phyloP scores from a whole-genome alignment of 2,797 vertebrate genomes.

The Gymnoscopelus braueri region DNA sequence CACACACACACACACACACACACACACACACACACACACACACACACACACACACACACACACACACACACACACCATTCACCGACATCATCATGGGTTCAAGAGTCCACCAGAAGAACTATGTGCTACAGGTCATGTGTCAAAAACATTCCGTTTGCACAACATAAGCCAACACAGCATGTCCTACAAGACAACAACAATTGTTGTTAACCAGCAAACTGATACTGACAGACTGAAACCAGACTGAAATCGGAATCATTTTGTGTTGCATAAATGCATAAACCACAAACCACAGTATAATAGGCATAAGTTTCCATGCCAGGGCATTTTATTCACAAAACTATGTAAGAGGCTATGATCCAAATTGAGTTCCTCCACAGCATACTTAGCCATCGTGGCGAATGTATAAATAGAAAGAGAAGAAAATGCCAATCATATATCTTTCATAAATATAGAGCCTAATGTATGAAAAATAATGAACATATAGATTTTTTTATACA shows the following conservation, averaged over 20 bases:
- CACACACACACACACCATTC: too few relatives aligned
- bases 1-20: too few relatives aligned
- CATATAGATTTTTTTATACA: slow-evolving; percentile 52
- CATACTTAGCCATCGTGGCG: slow-evolving; percentile 43
- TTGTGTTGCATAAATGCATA: not conserved
- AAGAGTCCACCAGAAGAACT: too few relatives aligned
- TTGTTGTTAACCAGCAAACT: too few relatives aligned
- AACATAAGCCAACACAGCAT: too few relatives aligned
- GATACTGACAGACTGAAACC: too few relatives aligned
- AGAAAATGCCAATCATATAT: slow-evolving; percentile 54
- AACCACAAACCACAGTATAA: slow-evolving; percentile 31
- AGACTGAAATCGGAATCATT: not conserved
- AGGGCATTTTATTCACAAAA: slow-evolving; percentile 72
- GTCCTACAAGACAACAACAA: too few relatives aligned
- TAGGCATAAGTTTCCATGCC: slow-evolving; percentile 41
- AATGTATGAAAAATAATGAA: slow-evolving; percentile 63
- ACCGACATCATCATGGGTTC: too few relatives aligned
- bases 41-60: too few relatives aligned
- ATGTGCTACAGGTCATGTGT: too few relatives aligned
- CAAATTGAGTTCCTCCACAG: slow-evolving; percentile 26
- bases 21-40: too few relatives aligned
- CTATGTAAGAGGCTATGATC: slow-evolving; percentile 38
- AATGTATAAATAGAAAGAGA: slow-evolving; percentile 55
- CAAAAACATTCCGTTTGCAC: too few relatives aligned
- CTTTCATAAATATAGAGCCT: slow-evolving; percentile 57